Conservation (phyloP, 2,113 vertebrate species). For the Syngnathus scovelli region DNA sequence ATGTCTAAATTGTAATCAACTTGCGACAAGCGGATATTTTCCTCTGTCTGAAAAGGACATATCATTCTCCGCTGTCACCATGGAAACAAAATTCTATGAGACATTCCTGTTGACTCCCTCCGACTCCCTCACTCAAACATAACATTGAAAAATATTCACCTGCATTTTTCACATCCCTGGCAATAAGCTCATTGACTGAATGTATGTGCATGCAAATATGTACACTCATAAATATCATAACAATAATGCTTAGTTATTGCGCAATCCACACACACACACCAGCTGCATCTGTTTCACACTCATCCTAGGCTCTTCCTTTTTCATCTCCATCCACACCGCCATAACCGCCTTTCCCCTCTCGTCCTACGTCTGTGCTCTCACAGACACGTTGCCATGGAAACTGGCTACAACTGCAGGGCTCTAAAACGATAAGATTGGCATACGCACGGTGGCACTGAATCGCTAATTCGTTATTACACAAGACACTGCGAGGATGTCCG, state of each 20-base stretch:
- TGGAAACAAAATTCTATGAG: conserved; percentile 71
- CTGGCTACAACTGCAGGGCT: conserved; percentile 72
- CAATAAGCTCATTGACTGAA: conserved; percentile 2
- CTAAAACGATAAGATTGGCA: conserved; percentile 56
- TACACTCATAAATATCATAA: conserved; percentile 15
- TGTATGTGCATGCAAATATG: background rate
- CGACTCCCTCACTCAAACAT: conserved; percentile 36
- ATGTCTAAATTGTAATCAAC: too few species aligned
- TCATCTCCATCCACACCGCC: conserved; percentile 38
- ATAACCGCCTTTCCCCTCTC: conserved; percentile 49
- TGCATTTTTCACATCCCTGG: conserved; percentile 13
- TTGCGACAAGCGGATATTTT: conserved; percentile 35
- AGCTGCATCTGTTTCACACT: conserved; percentile 41
- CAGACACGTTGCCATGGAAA: conserved; percentile 74
- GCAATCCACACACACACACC: conserved; percentile 4
- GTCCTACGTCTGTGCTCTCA: conserved; percentile 56
- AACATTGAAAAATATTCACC: conserved; percentile 15
- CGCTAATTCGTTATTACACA: conserved; percentile 53
- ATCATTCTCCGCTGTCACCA: conserved; percentile 66
- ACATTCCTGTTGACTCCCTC: conserved; percentile 65
- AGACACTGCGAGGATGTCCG: conserved; percentile 18
- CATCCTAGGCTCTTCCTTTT: conserved; percentile 48
- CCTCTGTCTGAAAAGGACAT: conserved; percentile 51
- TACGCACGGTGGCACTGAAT: conserved; percentile 14
- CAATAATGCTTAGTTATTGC: background rate